Evolutionary conservation across 2,888 invertebrate species (phyloP).

Genomic region (Nemotelus nigrinus): DNA sequence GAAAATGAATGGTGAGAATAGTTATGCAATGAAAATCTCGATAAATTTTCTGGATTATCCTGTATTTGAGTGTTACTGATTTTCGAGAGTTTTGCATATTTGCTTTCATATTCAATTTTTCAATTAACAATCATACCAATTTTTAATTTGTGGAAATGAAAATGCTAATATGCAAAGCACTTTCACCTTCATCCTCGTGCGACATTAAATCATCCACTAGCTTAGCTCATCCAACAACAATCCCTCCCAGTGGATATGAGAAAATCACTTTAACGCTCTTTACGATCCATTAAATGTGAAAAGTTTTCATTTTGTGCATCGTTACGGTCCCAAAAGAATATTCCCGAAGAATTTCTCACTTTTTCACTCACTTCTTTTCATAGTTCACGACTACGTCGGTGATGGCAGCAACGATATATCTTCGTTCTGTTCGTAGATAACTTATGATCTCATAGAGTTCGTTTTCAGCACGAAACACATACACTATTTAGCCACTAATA

Average conservation of each 20-base stretch:
- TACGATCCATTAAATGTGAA: slow-evolving; percentile 46
- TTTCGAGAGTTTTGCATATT: too few relatives aligned
- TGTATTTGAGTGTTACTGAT: too few relatives aligned
- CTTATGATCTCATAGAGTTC: background rate
- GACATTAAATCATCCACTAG: background rate
- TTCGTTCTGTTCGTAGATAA: too few relatives aligned
- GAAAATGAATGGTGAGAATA: too few relatives aligned
- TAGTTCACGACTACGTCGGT: too few relatives aligned
- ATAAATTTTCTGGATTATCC: too few relatives aligned
- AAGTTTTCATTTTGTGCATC: slow-evolving; percentile 37
- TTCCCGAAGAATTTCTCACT: background rate
- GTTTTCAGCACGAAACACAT: slow-evolving; percentile 14
- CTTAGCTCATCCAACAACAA: background rate
- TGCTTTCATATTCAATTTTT: too few relatives aligned
- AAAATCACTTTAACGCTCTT: slow-evolving; percentile 46
- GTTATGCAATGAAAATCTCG: too few relatives aligned
- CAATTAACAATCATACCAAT: too few relatives aligned
- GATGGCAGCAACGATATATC: too few relatives aligned
- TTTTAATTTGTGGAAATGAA: too few relatives aligned
- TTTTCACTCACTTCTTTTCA: background rate
- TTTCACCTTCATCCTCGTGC: background rate
- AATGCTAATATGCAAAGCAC: too few relatives aligned
- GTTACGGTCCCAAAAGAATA: slow-evolving; percentile 12
- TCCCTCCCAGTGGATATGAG: background rate
- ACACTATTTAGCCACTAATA: slow-evolving; percentile 21